These are phyloP conservation scores for Sarcophilus harrisii DNA, from an alignment of 2,797 vertebrate species.

Conservation along the genomic window DNA sequence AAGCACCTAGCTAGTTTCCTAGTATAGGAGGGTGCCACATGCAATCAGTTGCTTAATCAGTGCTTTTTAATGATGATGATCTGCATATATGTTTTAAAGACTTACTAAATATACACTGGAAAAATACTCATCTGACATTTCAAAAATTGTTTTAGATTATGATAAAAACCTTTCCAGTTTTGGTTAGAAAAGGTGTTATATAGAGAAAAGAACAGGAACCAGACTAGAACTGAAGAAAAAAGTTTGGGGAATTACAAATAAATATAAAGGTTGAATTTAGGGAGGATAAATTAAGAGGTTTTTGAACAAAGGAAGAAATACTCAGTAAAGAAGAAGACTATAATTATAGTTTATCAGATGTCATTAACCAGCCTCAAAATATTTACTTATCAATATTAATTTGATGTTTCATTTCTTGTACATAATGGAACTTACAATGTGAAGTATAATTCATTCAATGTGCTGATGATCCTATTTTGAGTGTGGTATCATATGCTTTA, in stretches of 20 bases:
- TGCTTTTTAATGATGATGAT: neutral
- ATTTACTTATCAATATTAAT: neutral
- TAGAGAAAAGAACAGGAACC: neutral
- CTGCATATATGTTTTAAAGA: neutral
- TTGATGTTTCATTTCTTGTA: neutral
- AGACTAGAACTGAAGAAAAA: neutral
- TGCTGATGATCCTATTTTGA: neutral
- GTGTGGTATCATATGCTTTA: neutral
- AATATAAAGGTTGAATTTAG: neutral
- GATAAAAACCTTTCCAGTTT: neutral
- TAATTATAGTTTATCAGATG: neutral
- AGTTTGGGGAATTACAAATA: neutral
- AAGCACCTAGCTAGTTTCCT: neutral
- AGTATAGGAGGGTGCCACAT: neutral
- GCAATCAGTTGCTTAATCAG: neutral
- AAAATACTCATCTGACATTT: neutral
- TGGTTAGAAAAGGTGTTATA: neutral
- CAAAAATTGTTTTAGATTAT: neutral
- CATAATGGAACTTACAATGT: neutral
- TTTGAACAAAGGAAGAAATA: neutral
- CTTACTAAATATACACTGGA: neutral
- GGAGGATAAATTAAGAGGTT: neutral
- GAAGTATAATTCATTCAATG: neutral
- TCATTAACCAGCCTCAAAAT: neutral
- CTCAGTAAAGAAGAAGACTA: neutral